A percentile compares a stretch with the other conserved stretches of the same genome.
Conservation (phyloP, 2,113 vertebrate species). For the Struthidea cinerea region DNA sequence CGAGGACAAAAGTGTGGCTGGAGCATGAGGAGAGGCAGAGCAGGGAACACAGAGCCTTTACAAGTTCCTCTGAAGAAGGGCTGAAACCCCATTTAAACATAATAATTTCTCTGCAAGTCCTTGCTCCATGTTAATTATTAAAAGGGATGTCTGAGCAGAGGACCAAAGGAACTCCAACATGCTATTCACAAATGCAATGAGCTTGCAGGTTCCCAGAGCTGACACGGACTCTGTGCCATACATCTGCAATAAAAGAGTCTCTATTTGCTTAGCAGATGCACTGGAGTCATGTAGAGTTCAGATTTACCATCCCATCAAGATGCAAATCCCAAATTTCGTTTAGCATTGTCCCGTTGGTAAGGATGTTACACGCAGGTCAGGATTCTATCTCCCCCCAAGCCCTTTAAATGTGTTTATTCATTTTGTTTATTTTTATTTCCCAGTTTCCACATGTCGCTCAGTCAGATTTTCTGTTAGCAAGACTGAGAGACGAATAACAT, state of each 20-base stretch:
- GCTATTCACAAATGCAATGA: not conserved
- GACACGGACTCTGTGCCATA: not conserved
- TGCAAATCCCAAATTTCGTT: constrained; percentile 49
- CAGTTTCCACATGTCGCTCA: constrained; percentile 46
- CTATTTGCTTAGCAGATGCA: constrained; percentile 3
- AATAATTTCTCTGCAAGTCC: not conserved
- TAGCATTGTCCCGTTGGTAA: not conserved
- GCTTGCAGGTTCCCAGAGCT: not conserved
- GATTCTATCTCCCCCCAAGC: constrained; percentile 25
- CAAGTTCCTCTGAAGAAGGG: not conserved
- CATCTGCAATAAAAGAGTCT: not conserved
- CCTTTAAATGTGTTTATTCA: constrained; percentile 51
- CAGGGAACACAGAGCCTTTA: not conserved
- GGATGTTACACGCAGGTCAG: not conserved
- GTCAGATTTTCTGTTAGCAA: constrained; percentile 55
- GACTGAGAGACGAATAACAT: constrained; percentile 57
- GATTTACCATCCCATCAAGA: constrained; percentile 33
- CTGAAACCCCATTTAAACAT: not conserved
- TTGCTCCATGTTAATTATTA: not conserved
- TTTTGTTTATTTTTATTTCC: constrained; percentile 63
- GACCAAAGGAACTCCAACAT: not conserved
- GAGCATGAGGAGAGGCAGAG: not conserved
- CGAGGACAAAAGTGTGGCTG: not conserved
- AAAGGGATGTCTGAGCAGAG: not conserved
- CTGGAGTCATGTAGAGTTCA: constrained; percentile 59